phyloP scores from a whole-genome alignment of 2,113 vertebrate species.

The Procavia capensis region DNA sequence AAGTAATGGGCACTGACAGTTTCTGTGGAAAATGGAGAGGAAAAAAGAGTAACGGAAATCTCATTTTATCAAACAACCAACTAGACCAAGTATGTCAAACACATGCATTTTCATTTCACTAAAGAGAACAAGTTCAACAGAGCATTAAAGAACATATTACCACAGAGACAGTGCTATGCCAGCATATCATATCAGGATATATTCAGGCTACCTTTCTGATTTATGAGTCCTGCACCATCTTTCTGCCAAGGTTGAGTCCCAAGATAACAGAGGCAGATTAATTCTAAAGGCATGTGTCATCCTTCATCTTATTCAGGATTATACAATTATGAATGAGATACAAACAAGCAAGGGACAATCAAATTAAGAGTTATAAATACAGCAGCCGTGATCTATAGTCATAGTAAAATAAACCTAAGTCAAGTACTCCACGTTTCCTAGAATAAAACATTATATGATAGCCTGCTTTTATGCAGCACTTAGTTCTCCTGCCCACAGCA shows the following conservation, averaged over 20 bases:
- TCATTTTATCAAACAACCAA: slow-evolving; percentile 82
- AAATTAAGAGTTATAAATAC: slow-evolving; percentile 79
- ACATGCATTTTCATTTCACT: slow-evolving; percentile 86
- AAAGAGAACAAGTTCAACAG: slow-evolving; percentile 80
- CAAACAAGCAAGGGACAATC: slow-evolving; percentile 51
- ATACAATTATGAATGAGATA: slow-evolving; percentile 72
- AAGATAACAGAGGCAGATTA: slow-evolving; percentile 68
- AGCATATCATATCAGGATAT: slow-evolving; percentile 81
- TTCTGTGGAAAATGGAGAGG: slow-evolving; percentile 77
- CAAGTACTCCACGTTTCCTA: background rate
- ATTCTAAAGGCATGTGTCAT: slow-evolving; percentile 78
- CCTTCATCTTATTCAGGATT: slow-evolving; percentile 73
- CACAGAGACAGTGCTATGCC: slow-evolving; percentile 80
- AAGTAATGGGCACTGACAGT: slow-evolving; percentile 75
- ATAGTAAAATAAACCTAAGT: slow-evolving; percentile 60
- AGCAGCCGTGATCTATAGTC: background rate
- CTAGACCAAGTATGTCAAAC: slow-evolving; percentile 80
- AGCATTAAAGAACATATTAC: slow-evolving; percentile 86
- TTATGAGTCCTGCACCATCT: slow-evolving; percentile 80
- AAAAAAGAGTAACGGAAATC: slow-evolving; percentile 77
- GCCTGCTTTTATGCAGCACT: slow-evolving; percentile 7
- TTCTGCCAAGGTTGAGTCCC: slow-evolving; percentile 80
- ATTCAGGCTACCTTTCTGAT: slow-evolving; percentile 82
- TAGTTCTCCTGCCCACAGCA: background rate
- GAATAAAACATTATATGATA: slow-evolving; percentile 52